Base-by-base conservation (phyloP, 1,140 invertebrate species). In the Procambarus virginalis region DNA sequence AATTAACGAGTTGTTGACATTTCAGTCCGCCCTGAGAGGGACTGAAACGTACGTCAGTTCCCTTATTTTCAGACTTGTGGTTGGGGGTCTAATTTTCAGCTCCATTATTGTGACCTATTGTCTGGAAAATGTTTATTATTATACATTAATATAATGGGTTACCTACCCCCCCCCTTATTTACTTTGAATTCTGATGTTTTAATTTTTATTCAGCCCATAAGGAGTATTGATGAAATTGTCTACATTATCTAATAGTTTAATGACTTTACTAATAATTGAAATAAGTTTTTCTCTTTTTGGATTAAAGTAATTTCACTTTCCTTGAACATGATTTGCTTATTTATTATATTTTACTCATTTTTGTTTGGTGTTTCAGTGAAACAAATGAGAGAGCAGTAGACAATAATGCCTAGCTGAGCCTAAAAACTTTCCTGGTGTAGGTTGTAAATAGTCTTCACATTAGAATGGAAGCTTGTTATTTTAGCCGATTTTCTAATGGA, bases 181-280 rank as follows among this genome's bases (percentile, higher is more conserved):
- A 68, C 4, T 17, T 20, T 34, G 68, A 34, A 73, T 73, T 73
- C 68, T 73, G 45, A 82, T 82, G 49, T 82, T 49, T 82, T 49
- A 20, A 82, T 80, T 45, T 80, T 46, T 80, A 55, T 51, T 46
- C 48, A 12, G n/a, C 9, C 51, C 51, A 8, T 9, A 55, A 55
- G 51, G 12, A 55, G 51, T 55, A 55, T 12, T 9, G 51, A 34
- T 34, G 34, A 34, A 34, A 9, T 9, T 55, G 51, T 55, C 48
- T 46, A 14, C 51, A 14, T 51, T 20, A 55, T 80, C 9, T 51
- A 80, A 12, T 46, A 46, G 5, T 80, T 14, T 80, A 64, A 14
- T 17, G 4, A 4, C 20, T 64, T 64, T 20, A 64, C 20, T 64
- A 64, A 17, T 64, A 4, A 64, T 12, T 64, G 51, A 55, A 55